These are phyloP conservation scores for Euleptes europaea DNA, from an alignment of 2,113 vertebrate species.

Conservation along the genomic window DNA sequence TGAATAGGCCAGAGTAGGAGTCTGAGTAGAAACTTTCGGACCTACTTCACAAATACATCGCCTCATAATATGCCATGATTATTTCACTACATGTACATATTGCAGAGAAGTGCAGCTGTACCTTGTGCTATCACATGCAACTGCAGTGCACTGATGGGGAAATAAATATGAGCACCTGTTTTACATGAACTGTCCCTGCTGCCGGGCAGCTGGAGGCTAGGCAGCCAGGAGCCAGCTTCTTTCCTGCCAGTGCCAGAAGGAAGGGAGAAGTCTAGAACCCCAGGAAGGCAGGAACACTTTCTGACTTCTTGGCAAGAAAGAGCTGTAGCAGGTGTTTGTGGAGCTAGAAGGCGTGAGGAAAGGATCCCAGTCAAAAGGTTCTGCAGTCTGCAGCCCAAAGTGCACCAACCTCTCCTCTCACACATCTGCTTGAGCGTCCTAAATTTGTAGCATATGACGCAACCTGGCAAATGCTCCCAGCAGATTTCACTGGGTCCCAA, in stretches of 20 bases:
- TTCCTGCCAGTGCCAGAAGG: not conserved
- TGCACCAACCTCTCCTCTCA: not conserved
- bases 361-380: not conserved
- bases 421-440: not conserved
- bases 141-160: not conserved
- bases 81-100: not conserved
- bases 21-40: not conserved
- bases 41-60: not conserved
- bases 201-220: too few relatives aligned
- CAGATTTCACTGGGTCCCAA: not conserved
- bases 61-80: too few relatives aligned
- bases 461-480: not conserved
- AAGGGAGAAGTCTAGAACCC: not conserved
- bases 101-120: not conserved
- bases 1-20: too few relatives aligned
- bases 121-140: not conserved
- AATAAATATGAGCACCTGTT: not conserved
- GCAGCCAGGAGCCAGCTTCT: not conserved
- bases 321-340: not conserved
- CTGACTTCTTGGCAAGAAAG: not conserved
- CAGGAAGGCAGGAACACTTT: not conserved
- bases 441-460: not conserved
- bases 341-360: not conserved
- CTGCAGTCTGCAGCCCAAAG: not conserved
- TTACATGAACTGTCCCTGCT: not conserved